Percentiles rank a stretch among this genome's conserved stretches.
Conservation (phyloP, 2,888 invertebrate species). For the Maniola hyperantus region DNA sequence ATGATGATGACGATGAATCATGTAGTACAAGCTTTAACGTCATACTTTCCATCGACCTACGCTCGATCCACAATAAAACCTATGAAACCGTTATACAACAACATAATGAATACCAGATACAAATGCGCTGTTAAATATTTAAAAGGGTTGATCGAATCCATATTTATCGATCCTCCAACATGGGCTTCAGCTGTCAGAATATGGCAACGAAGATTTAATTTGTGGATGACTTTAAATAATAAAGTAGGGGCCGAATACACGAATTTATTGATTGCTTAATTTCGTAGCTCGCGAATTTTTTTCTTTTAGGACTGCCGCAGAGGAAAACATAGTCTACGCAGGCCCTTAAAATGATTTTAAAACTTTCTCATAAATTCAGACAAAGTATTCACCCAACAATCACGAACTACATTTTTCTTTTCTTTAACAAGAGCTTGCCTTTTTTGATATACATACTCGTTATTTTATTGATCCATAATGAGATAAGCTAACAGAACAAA, state of each 20-base stretch:
- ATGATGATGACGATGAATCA: not conserved
- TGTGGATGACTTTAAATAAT: slow-evolving; percentile 12
- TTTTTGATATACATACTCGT: no score
- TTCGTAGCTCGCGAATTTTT: not conserved
- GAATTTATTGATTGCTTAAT: slow-evolving; percentile 1
- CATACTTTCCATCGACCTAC: not conserved
- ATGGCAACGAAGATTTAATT: slow-evolving; percentile 16
- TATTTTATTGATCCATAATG: no score
- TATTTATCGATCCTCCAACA: slow-evolving; percentile 23
- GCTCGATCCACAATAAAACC: not conserved
- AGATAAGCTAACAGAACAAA: no score
- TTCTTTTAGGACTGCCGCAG: no score
- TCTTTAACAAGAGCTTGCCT: no score
- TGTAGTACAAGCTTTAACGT: no score
- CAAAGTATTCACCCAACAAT: no score
- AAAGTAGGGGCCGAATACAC: not conserved
- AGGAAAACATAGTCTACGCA: no score
- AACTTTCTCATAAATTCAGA: no score
- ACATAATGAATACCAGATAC: slow-evolving; percentile 18
- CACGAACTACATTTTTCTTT: no score
- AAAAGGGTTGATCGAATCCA: slow-evolving; percentile 20
- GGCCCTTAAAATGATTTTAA: no score
- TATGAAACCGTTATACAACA: slow-evolving; percentile 17
- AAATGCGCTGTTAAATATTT: slow-evolving; percentile 26
- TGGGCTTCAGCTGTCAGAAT: slow-evolving; percentile 20